Evolutionary conservation across 2,113 vertebrate genomes (phyloP).

Genomic region (Scopus umbretta): DNA sequence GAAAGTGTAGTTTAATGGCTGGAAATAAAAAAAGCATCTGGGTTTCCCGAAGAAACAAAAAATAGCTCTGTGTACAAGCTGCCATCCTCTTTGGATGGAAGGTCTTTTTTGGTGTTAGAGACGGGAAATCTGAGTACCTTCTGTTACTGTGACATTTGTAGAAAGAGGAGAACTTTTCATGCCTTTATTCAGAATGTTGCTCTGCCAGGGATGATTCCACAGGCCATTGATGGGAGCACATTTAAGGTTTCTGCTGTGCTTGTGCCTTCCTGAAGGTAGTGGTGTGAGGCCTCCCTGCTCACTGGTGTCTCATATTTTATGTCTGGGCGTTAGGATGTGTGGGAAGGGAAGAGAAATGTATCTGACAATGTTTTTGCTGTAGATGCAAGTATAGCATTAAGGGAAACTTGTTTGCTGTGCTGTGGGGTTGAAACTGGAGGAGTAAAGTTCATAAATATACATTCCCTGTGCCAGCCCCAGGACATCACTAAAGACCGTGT

Average conservation of each 20-base stretch:
- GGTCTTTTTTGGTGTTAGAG: neutral
- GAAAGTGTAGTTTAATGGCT: neutral
- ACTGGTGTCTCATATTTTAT: neutral
- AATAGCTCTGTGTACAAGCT: neutral
- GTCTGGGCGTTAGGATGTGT: neutral
- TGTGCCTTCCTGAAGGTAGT: rapidly evolving
- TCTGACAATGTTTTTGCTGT: neutral
- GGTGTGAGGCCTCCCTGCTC: neutral
- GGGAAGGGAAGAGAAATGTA: neutral
- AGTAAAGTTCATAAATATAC: neutral
- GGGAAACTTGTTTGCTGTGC: neutral
- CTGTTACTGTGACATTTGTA: too few relatives aligned
- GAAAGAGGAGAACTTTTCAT: neutral
- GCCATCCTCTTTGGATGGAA: neutral
- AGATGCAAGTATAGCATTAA: neutral
- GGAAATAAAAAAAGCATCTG: neutral
- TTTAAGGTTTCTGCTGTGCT: neutral
- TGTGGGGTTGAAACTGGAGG: neutral
- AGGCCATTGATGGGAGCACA: neutral
- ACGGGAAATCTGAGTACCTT: neutral
- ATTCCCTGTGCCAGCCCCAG: neutral
- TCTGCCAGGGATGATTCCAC: neutral
- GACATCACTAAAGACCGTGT: neutral
- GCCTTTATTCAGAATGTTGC: neutral
- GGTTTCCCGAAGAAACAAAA: neutral